Conservation (phyloP, 1,140 invertebrate genomes). For the Bombus soroeensis region DNA sequence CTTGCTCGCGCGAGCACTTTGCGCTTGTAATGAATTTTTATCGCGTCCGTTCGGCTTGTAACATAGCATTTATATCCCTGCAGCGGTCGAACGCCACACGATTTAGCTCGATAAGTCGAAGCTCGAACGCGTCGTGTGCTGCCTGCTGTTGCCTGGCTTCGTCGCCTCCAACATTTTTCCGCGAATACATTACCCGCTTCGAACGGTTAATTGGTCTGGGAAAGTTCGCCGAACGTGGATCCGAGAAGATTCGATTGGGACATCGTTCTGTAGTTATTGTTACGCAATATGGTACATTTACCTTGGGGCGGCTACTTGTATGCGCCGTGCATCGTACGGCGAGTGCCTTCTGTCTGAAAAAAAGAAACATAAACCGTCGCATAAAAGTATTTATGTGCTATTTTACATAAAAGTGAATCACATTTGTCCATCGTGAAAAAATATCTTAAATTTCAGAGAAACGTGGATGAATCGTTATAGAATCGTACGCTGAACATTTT, state of each 20-base stretch:
- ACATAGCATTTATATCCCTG: constrained; percentile 52
- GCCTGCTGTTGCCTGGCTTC: background rate
- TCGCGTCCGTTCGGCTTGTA: constrained; percentile 46
- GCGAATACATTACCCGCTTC: constrained; percentile 3
- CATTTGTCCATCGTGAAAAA: too few species aligned
- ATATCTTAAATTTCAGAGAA: too few species aligned
- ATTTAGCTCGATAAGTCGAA: constrained; percentile 1
- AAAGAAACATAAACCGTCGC: too few species aligned
- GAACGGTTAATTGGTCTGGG: constrained; percentile 24
- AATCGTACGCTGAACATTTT: too few species aligned
- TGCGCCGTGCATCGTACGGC: background rate
- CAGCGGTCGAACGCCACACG: constrained; percentile 29
- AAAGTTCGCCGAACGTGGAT: background rate
- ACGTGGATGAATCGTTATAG: too few species aligned
- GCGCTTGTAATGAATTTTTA: constrained; percentile 62
- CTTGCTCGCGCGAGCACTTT: constrained; percentile 32
- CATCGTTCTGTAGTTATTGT: background rate
- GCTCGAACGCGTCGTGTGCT: background rate
- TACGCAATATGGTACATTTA: background rate
- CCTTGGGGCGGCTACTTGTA: background rate
- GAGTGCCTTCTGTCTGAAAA: too few species aligned
- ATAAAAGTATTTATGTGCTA: too few species aligned
- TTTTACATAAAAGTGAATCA: too few species aligned
- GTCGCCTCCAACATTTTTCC: background rate
- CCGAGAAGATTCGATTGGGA: background rate